Base-by-base conservation (phyloP, 2,797 vertebrate species). In the Aldrovandia affinis region DNA sequence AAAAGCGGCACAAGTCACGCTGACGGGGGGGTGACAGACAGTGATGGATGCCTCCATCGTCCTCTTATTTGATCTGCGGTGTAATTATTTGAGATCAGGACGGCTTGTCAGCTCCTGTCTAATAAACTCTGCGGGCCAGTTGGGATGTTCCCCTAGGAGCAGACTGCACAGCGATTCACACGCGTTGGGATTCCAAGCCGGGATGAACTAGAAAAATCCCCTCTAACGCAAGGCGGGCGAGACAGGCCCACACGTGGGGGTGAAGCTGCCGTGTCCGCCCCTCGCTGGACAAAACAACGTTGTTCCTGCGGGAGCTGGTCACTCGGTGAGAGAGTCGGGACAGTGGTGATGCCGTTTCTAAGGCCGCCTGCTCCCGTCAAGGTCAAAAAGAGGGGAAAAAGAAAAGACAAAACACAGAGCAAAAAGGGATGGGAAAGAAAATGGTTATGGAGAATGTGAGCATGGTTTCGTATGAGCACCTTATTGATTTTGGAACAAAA, bases 51-150 rank as follows among this genome's bases (percentile, higher is more conserved):
- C 84, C 88, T 93, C 87, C 83, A 91, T 94, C 92, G 90, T 87
- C 81, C 82, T 89, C 86, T 91, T 92, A 92, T 92, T 94, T 92
- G 89, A 93, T 93, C 89, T 90, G 88, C 84, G 86, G 87, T 88
- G 88, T 91, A 93, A 94, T 95, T 93, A 93, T 91, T 92, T 91
- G 89, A n/a, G 89, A 94, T 92, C 90, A 92, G 90, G 91, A 92
- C 89, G 91, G 87, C 89, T 92, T 89, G 93, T 91, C 92, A 89
- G 86, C 81, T 86, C 89, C 88, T 90, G 92, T 93, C 89, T 91
- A 87, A 86, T 73, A 42, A 87, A 86, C 86, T 55, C 85, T 83
- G 83, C 7, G 18, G 12, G 28, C 12, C 47, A 7, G 50, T 0
- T 2, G 4, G 20, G 3, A 28, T 10, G 0, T 81, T 36, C 54